Percentiles rank a stretch among this genome's conserved stretches.
Conservation (phyloP, 2,888 invertebrate species). For the Morpho helenor region DNA sequence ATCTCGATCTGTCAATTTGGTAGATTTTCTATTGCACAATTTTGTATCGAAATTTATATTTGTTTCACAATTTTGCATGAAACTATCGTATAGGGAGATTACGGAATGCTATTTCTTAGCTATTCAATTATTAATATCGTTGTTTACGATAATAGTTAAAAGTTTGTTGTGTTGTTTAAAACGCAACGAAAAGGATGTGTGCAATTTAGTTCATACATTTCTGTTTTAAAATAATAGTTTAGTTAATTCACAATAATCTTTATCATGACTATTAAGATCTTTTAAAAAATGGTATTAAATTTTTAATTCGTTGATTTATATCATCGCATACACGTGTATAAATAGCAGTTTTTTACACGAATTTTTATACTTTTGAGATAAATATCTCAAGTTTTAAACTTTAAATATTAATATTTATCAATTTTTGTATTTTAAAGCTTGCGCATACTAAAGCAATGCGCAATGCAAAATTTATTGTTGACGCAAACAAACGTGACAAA, state of each 20-base stretch:
- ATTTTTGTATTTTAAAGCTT: neutral
- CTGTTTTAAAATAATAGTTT: slow-evolving; percentile 17
- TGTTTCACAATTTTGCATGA: slow-evolving; percentile 3
- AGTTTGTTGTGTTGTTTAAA: slow-evolving; percentile 12
- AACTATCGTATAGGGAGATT: slow-evolving; percentile 4
- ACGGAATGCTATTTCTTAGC: neutral
- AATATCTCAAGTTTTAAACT: too few species aligned
- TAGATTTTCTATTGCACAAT: slow-evolving; percentile 24
- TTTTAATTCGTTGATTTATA: neutral
- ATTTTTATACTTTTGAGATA: too few species aligned
- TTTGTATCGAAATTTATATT: slow-evolving; percentile 10
- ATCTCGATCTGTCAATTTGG: slow-evolving; percentile 14
- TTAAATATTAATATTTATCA: neutral
- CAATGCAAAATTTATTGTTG: too few species aligned
- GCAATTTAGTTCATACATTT: slow-evolving; percentile 28
- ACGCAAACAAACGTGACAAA: too few species aligned
- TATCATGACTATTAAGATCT: slow-evolving; percentile 12
- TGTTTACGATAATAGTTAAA: slow-evolving; percentile 5
- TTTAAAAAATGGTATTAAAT: neutral
- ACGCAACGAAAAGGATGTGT: slow-evolving; percentile 14
- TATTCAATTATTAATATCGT: neutral
- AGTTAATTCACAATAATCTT: slow-evolving; percentile 14
- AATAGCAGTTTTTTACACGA: neutral
- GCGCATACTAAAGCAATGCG: neutral
- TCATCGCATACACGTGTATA: neutral